These are phyloP conservation scores for Amblyopsis hoosieri DNA, from an alignment of 2,797 vertebrate genomes.

Conservation along the genomic window DNA sequence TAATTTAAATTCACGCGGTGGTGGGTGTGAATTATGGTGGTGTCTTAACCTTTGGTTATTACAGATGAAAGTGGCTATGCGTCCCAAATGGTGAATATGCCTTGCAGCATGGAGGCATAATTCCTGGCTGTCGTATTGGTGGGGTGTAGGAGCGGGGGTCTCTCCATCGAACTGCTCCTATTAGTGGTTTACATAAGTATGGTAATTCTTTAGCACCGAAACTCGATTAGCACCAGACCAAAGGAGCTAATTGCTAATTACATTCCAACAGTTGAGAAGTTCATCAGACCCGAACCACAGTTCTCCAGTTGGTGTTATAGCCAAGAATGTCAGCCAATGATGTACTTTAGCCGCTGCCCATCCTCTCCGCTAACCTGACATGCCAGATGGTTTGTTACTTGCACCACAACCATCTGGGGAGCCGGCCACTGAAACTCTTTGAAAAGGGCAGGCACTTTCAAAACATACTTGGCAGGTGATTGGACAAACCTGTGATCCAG, in stretches of 20 bases:
- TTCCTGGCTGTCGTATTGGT: slow-evolving; percentile 40
- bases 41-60: slow-evolving; percentile 64
- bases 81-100: slow-evolving; percentile 65
- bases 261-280: slow-evolving; percentile 18
- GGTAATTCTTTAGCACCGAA: slow-evolving; percentile 26
- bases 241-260: slow-evolving; percentile 30
- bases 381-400: no score
- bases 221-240: slow-evolving; percentile 6
- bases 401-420: no score
- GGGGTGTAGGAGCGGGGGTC: slow-evolving; percentile 33
- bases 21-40: slow-evolving; percentile 64
- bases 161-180: slow-evolving; percentile 37
- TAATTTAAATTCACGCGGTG: slow-evolving; percentile 63
- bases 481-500: no score
- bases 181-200: slow-evolving; percentile 59
- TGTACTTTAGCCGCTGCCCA: no score
- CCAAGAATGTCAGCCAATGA: no score
- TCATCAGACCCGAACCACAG: slow-evolving; percentile 10
- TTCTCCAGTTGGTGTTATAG: background rate
- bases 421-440: no score
- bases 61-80: slow-evolving; percentile 67
- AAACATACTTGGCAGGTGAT: no score
- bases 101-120: slow-evolving; percentile 50
- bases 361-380: no score
- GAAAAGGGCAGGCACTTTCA: no score